These are phyloP conservation scores for Neotoma lepida DNA, from an alignment of 2,113 vertebrate genomes.

Conservation along the genomic window DNA sequence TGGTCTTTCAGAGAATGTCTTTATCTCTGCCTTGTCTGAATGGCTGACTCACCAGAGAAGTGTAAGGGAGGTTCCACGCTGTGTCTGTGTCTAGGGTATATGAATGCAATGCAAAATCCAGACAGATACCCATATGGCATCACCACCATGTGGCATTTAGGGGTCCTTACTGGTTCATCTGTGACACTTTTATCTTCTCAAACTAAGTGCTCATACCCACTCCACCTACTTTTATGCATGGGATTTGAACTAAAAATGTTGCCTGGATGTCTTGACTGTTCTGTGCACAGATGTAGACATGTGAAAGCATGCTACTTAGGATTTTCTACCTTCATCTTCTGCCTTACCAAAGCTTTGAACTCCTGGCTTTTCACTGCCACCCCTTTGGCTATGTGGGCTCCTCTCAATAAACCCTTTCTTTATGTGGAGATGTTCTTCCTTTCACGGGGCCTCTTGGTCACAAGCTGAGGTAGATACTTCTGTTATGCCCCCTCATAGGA, in stretches of 20 bases:
- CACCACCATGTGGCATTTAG: accelerated
- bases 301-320: not conserved
- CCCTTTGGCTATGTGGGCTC: accelerated
- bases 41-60: not conserved
- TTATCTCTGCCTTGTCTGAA: not conserved
- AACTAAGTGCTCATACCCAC: not conserved
- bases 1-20: not conserved
- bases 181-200: not conserved
- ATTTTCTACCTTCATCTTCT: no score
- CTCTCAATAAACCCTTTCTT: not conserved
- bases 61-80: not conserved
- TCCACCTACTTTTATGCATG: not conserved
- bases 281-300: no score
- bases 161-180: not conserved
- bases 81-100: not conserved
- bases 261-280: not conserved
- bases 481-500: not conserved
- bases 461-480: not conserved
- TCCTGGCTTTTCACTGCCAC: not conserved
- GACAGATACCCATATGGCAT: not conserved
- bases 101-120: not conserved
- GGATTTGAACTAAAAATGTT: not conserved
- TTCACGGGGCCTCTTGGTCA: not conserved
- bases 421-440: not conserved
- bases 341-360: not conserved